Evolutionary conservation across 2,797 vertebrate genomes (phyloP).

Genomic region (Chromis chromis): DNA sequence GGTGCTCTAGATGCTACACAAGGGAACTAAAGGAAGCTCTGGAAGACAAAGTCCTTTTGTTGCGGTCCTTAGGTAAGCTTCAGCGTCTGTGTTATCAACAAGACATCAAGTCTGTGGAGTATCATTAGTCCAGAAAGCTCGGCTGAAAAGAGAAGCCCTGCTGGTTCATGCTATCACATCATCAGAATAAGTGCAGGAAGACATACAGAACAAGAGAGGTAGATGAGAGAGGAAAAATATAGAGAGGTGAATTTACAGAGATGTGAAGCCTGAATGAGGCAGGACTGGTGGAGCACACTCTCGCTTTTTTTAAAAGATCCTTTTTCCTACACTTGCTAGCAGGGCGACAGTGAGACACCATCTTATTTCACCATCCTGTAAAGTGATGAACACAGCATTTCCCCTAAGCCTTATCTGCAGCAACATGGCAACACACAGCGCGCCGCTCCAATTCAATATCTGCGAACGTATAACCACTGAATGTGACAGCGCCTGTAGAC

Average conservation of each 20-base stretch:
- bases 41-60: slow-evolving; percentile 7
- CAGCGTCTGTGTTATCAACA: slow-evolving; percentile 33
- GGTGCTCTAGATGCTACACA: not conserved
- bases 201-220: not conserved
- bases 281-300: not conserved
- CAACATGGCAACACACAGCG: slow-evolving; percentile 41
- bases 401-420: slow-evolving; percentile 68
- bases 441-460: slow-evolving; percentile 50
- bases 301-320: not conserved
- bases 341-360: slow-evolving; percentile 45
- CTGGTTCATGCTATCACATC: slow-evolving; percentile 18
- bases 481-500: slow-evolving; percentile 44
- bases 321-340: slow-evolving; percentile 35
- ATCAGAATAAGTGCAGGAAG: slow-evolving; percentile 8
- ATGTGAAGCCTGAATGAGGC: not conserved
- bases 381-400: slow-evolving; percentile 69
- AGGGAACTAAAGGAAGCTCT: not conserved
- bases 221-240: not conserved
- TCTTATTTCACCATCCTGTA: slow-evolving; percentile 54
- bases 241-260: slow-evolving; percentile 22
- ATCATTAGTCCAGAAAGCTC: slow-evolving; percentile 43
- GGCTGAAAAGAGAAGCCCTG: slow-evolving; percentile 13
- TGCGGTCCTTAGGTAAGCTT: slow-evolving; percentile 11
- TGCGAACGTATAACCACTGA: slow-evolving; percentile 38
- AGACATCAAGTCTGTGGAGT: slow-evolving; percentile 24